Base-by-base conservation (phyloP, 2,113 vertebrate genomes). In the Parus major region DNA sequence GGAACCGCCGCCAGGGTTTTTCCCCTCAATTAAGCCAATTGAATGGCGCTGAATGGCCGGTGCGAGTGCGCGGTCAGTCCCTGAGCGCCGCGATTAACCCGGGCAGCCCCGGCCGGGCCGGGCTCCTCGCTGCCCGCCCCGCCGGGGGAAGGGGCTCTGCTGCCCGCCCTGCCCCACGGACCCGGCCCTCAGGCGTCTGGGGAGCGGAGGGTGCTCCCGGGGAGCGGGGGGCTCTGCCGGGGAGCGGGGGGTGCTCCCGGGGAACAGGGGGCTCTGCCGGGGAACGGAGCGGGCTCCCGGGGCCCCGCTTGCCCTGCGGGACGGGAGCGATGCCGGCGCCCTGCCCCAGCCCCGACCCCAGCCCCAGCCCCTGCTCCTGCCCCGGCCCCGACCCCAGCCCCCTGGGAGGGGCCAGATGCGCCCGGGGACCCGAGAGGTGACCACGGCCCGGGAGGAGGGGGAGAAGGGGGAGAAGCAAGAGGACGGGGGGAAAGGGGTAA, bases 1-100 rank as follows among this genome's bases (percentile, higher is more conserved):
- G 93, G 85, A 72, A 79, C 82, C 59, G 21, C 91, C 47, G 77
- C 63, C 41, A 90, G 87, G 91, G 90, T 61, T 97, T 97, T 98
- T 97, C 97, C 97, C 97, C 97, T 97, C 97, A 97, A 98, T 97
- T 98, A 98, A 97, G 95, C 97, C 96, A 82, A 95, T 52, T 97
- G 97, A 98, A 97, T 95, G 96, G 97, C 95, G 91, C 96, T 97
- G 97, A 97, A 98, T 93, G 92, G 96, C 96, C 96, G 97, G 94
- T 97, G 97, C 97, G 96, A 97, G 97, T 70, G 97, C 97, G 93
- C 97, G 92, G 97, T 96, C 94, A 97, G 96, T 96, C 97, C 97
- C 97, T 55, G 96, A 96, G 97, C 97, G 93, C 92, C 93, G 95
- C 97, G 96, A 97, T 97, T 97, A 97, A 97, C 97, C 97, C 97